These are phyloP conservation scores for Platycheirus albimanus DNA, from an alignment of 2,888 invertebrate species.

Conservation along the genomic window DNA sequence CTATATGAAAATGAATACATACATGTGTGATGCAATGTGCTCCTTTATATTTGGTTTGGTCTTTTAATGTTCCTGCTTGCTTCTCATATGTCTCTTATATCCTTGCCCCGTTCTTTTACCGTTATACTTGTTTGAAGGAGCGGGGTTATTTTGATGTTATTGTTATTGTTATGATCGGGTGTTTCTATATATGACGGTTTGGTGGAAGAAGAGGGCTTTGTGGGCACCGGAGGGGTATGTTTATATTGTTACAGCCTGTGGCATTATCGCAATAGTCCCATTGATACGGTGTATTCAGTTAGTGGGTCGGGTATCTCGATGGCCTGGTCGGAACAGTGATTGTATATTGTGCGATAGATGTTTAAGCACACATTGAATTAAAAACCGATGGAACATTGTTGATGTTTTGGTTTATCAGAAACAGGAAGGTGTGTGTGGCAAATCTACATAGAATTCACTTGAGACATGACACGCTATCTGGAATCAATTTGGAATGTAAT, in stretches of 20 bases:
- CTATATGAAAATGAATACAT: constrained; percentile 15
- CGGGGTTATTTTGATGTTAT: constrained; percentile 1
- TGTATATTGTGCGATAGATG: constrained; percentile 51
- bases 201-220: no score
- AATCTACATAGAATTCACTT: constrained; percentile 43
- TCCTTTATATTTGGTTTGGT: constrained; percentile 63
- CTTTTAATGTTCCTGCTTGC: constrained; percentile 52
- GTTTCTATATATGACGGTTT: no score
- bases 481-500: constrained; percentile 51
- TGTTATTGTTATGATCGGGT: constrained; percentile 54
- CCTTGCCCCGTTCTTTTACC: neutral
- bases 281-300: constrained; percentile 13
- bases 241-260: constrained; percentile 71
- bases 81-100: constrained; percentile 18
- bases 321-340: constrained; percentile 27
- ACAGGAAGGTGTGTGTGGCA: constrained; percentile 35
- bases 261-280: constrained; percentile 45
- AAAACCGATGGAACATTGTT: constrained; percentile 67
- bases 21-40: constrained; percentile 30
- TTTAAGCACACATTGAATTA: constrained; percentile 62
- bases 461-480: constrained; percentile 49
- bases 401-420: constrained; percentile 59
- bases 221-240: constrained; percentile 11
- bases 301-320: neutral
- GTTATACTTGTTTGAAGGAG: neutral